Conservation (phyloP, 2,888 invertebrate genomes). For the Cheilosia vernalis region DNA sequence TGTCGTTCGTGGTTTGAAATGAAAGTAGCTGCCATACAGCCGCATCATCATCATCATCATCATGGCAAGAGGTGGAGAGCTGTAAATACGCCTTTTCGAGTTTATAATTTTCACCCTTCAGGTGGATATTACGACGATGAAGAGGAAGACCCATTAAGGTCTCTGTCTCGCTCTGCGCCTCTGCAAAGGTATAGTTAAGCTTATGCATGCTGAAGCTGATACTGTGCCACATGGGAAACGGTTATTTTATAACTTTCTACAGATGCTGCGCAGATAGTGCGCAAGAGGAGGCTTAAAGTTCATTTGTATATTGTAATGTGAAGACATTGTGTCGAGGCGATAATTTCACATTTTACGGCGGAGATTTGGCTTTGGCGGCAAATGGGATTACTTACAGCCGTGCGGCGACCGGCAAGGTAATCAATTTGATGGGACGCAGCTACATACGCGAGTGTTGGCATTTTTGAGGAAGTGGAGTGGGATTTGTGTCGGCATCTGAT, state of each 20-base stretch:
- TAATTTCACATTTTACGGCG: constrained; percentile 44
- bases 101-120: constrained; percentile 71
- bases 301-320: constrained; percentile 43
- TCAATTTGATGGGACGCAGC: constrained; percentile 27
- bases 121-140: constrained; percentile 29
- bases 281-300: constrained; percentile 25
- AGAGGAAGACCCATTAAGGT: constrained; percentile 47
- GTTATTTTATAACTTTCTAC: constrained; percentile 61
- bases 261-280: constrained; percentile 41
- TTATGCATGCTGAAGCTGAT: constrained; percentile 30
- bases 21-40: constrained; percentile 56
- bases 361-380: constrained; percentile 26
- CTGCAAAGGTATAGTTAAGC: background rate
- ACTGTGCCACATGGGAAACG: constrained; percentile 41
- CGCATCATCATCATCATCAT: no score
- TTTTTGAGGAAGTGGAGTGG: background rate
- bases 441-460: background rate
- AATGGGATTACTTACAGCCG: background rate
- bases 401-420: constrained; percentile 10
- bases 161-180: background rate
- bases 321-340: constrained; percentile 42
- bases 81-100: background rate
- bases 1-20: constrained; percentile 65
- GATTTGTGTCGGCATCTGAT: background rate
- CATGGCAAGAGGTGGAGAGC: constrained; percentile 23